These are phyloP conservation scores for Lophotis ruficrista DNA, from an alignment of 2,113 vertebrate genomes.

Conservation along the genomic window DNA sequence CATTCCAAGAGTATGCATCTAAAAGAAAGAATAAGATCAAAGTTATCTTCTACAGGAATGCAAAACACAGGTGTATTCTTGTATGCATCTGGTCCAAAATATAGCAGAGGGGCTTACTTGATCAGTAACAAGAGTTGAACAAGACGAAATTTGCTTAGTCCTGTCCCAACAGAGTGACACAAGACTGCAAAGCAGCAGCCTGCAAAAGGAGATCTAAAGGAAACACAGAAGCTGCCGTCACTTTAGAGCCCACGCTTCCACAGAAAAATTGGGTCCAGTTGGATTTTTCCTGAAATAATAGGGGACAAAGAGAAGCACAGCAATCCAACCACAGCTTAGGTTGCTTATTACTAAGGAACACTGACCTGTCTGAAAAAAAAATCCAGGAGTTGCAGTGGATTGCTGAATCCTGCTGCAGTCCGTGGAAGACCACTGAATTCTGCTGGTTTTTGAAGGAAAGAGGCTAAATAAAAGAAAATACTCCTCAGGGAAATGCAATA, in stretches of 20 bases:
- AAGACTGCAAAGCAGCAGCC: neutral
- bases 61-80: neutral
- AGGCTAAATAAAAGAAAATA: neutral
- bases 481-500: neutral
- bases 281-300: neutral
- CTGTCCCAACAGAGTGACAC: neutral
- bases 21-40: neutral
- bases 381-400: neutral
- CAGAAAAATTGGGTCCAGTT: neutral
- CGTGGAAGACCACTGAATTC: neutral
- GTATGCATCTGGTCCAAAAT: neutral
- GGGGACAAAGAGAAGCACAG: neutral
- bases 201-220: neutral
- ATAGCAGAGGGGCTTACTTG: neutral
- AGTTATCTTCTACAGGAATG: neutral
- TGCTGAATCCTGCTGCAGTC: neutral
- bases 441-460: neutral
- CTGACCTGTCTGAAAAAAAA: neutral
- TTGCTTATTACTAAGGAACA: neutral
- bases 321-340: neutral
- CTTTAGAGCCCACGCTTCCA: neutral
- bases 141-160: neutral
- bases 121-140: neutral
- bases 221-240: neutral
- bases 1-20: neutral